Conservation (phyloP, 2,888 invertebrate genomes). For the Epinotia ramella region DNA sequence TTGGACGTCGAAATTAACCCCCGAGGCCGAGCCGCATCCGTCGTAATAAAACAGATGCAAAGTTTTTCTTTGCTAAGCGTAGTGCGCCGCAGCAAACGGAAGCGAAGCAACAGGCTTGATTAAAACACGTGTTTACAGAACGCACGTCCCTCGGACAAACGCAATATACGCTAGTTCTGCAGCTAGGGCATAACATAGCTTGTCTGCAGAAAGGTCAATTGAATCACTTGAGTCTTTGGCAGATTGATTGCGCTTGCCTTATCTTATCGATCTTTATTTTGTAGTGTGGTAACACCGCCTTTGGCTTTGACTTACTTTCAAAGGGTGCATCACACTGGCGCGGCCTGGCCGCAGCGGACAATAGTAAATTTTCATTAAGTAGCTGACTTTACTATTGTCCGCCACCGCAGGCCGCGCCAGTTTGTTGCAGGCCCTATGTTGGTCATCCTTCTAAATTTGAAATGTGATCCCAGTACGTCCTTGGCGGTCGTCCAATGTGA, state of each 20-base stretch:
- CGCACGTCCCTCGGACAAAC: conserved; percentile 75
- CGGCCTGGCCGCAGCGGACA: too few relatives aligned
- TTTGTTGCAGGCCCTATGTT: too few relatives aligned
- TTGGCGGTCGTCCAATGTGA: too few relatives aligned
- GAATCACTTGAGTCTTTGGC: background rate
- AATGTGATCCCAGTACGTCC: too few relatives aligned
- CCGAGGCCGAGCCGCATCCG: conserved; percentile 74
- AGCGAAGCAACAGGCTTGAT: conserved; percentile 84
- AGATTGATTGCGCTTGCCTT: background rate
- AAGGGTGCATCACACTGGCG: too few relatives aligned
- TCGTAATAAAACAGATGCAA: conserved; percentile 85
- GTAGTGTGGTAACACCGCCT: too few relatives aligned
- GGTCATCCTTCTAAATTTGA: too few relatives aligned
- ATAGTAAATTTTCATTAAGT: too few relatives aligned
- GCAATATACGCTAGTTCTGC: conserved; percentile 59
- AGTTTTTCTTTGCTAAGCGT: conserved; percentile 83
- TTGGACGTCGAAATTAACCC: conserved; percentile 80
- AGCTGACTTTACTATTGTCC: too few relatives aligned
- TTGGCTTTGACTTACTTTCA: too few relatives aligned
- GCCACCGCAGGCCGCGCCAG: too few relatives aligned
- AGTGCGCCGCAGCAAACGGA: conserved; percentile 78
- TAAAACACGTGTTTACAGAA: conserved; percentile 85
- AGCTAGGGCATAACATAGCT: background rate
- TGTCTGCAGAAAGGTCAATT: conserved; percentile 2
- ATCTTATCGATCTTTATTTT: too few relatives aligned